Base-by-base conservation (phyloP, 2,113 vertebrate species). In the Psettodes erumei region DNA sequence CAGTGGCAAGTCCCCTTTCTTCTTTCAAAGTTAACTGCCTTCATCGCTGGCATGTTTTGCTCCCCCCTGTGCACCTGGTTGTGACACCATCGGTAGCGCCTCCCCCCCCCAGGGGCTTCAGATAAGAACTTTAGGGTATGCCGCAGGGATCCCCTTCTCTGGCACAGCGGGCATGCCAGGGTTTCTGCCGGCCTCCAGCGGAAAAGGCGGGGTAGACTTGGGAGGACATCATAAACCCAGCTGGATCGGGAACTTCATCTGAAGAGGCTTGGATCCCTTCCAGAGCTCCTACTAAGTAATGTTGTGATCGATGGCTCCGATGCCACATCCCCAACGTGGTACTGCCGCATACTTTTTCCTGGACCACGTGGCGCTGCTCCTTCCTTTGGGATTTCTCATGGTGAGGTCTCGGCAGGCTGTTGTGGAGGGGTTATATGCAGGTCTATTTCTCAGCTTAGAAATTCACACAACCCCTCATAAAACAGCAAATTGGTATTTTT, bases 161-260 rank as follows among this genome's bases (percentile, higher is more conserved):
- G 28, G 1, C 21, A 25, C 12, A n/a, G n/a, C n/a, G n/a, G n/a
- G n/a, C n/a, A 30, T 0, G 2, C 5, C 0, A 38, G 15, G 1
- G 18, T 35, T 58, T 62, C 55, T 38, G 27, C 40, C 43, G 50
- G 42, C 62, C 4, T 10, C 18, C 43, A 35, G n/a, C 5, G 25
- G 33, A 40, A 80, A 77, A n/a, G 10, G 10, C 6, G 70, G 11
- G 43, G 5, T 19, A 23, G 53, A 38, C 55, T 6, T 2, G 23
- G 18, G 9, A 38, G 19, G 38, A 69, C 27, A 37, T 56, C 15
- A 37, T 50, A 63, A 58, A 61, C 12, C 25, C 16, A 3, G 18
- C 2, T 7, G 23, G 32, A 43, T 43, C 11, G 16, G 43, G 18
- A 40, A 30, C 13, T 42, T 60, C 51, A 70, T 53, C 53, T 21